These are phyloP conservation scores for Trichonephila clavipes DNA, from an alignment of 1,140 invertebrate genomes.

Conservation along the genomic window DNA sequence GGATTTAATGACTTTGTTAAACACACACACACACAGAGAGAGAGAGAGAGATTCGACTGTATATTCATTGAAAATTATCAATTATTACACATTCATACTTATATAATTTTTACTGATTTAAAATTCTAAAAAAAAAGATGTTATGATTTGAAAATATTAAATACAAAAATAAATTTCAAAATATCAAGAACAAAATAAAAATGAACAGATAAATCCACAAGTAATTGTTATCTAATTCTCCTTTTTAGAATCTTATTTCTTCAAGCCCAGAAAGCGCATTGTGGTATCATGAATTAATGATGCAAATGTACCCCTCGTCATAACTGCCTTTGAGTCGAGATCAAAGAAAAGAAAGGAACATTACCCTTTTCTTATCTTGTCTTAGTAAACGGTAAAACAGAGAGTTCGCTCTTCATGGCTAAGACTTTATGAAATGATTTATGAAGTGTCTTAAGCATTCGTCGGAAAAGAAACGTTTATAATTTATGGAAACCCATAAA, in stretches of 20 bases:
- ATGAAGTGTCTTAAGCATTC: constrained; percentile 65
- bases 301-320: not conserved
- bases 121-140: too few species aligned
- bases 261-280: not conserved
- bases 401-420: not conserved
- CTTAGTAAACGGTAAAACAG: constrained; percentile 47
- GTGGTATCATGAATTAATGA: constrained; percentile 2
- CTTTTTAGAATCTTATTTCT: not conserved
- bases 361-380: constrained; percentile 39
- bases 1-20: too few species aligned
- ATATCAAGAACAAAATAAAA: too few species aligned
- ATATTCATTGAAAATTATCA: too few species aligned
- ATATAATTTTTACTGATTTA: too few species aligned
- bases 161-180: too few species aligned
- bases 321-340: not conserved
- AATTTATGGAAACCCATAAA: constrained; percentile 73
- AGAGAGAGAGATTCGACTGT: too few species aligned
- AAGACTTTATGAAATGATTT: constrained; percentile 70
- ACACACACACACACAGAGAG: too few species aligned
- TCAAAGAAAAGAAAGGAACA: not conserved
- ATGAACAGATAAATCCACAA: too few species aligned
- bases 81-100: too few species aligned
- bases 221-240: not conserved
- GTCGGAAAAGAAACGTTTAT: constrained; percentile 61
- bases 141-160: too few species aligned